A percentile compares a stretch with the other conserved stretches of the same genome.
Conservation (phyloP, 1,140 invertebrate genomes). For the Protaetia brevitarsis region DNA sequence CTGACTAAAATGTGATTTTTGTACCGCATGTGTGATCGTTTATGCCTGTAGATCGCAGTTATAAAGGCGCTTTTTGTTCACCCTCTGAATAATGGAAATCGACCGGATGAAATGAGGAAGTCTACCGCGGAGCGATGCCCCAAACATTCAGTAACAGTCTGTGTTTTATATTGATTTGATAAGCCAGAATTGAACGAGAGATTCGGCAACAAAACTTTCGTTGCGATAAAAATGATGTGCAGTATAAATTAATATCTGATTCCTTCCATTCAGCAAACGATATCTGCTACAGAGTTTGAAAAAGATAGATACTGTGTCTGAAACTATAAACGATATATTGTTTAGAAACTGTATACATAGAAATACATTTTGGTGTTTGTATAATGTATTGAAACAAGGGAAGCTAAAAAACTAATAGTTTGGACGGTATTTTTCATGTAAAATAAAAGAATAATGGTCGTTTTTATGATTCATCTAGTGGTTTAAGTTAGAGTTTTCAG, state of each 20-base stretch:
- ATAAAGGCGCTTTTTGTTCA: neutral
- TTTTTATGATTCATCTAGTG: too few relatives aligned
- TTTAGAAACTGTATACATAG: too few relatives aligned
- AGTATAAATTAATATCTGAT: conserved; percentile 6
- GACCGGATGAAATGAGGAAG: neutral
- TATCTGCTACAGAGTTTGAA: too few relatives aligned
- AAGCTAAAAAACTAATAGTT: too few relatives aligned
- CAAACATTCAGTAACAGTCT: neutral
- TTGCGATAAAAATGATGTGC: neutral
- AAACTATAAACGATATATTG: too few relatives aligned
- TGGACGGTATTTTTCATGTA: too few relatives aligned
- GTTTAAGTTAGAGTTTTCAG: too few relatives aligned
- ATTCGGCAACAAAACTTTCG: neutral
- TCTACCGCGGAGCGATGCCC: neutral
- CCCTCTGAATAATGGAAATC: conserved; percentile 1
- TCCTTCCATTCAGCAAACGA: neutral
- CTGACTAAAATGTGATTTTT: neutral
- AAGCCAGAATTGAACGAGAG: neutral
- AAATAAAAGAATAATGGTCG: too few relatives aligned
- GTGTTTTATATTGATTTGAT: neutral
- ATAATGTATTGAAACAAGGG: too few relatives aligned
- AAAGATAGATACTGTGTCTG: too few relatives aligned
- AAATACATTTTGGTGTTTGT: too few relatives aligned
- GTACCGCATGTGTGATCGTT: neutral
- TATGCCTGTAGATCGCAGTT: neutral